These are phyloP conservation scores for Typhlichthys eigenmanni DNA, from an alignment of 2,797 vertebrate species.

Conservation along the genomic window DNA sequence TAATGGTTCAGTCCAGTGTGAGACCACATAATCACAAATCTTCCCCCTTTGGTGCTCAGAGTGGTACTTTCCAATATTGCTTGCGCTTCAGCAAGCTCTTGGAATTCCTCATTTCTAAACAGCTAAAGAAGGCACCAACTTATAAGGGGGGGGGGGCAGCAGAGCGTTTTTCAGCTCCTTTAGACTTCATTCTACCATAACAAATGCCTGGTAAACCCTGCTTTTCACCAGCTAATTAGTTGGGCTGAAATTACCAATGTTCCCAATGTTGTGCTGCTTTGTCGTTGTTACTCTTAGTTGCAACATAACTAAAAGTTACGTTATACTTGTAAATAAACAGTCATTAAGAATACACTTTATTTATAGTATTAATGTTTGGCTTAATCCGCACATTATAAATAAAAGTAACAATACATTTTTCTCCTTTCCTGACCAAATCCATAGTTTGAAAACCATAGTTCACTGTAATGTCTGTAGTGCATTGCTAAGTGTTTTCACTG, in stretches of 20 bases:
- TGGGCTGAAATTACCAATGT: constrained; percentile 42
- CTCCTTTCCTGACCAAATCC: too few species aligned
- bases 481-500: constrained; percentile 3
- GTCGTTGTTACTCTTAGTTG: constrained; percentile 10
- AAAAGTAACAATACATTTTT: too few species aligned
- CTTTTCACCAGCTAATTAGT: constrained; percentile 68
- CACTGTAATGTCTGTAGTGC: background rate
- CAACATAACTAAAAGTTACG: too few species aligned
- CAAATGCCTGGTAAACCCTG: constrained; percentile 60
- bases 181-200: constrained; percentile 44
- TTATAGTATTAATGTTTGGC: too few species aligned
- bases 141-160: constrained; percentile 19
- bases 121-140: constrained; percentile 58
- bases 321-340: background rate
- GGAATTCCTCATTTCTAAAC: constrained; percentile 76
- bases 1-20: constrained; percentile 45
- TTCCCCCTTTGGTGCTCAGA: constrained; percentile 64
- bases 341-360: too few species aligned
- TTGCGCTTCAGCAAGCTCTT: constrained; percentile 72
- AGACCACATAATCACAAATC: constrained; percentile 65
- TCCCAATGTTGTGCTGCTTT: constrained; percentile 34
- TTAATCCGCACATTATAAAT: too few species aligned
- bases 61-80: constrained; percentile 75
- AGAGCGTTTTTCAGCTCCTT: constrained; percentile 35
- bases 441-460: too few species aligned